Percentiles rank a stretch among this genome's conserved stretches.
phyloP scores from a whole-genome alignment of 1,140 invertebrate species.

The Penaeus indicus region DNA sequence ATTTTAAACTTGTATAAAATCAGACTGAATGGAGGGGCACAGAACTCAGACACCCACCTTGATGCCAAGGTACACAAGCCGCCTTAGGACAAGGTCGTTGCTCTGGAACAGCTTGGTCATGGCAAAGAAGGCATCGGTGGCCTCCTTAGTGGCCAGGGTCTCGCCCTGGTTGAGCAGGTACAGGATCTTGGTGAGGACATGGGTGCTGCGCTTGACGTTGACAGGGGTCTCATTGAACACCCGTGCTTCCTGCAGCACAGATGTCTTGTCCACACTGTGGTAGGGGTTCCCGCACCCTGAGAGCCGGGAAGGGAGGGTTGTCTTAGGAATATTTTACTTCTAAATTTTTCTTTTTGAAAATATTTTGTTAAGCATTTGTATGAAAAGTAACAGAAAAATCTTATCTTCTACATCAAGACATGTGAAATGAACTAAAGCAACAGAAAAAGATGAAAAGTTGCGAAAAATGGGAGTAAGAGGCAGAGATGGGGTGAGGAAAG shows the following conservation, averaged over 20 bases:
- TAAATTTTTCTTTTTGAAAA: not conserved
- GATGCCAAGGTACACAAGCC: constrained; percentile 97
- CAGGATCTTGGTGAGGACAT: constrained; percentile 95
- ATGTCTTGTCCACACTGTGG: constrained; percentile 94
- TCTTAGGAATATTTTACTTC: not conserved
- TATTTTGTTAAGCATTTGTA: not conserved
- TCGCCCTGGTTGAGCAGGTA: constrained; percentile 97
- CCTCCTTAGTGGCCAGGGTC: constrained; percentile 90
- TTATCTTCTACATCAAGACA: not conserved
- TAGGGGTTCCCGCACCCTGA: constrained; percentile 92
- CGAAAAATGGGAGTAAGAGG: too few species aligned
- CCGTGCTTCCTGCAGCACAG: constrained; percentile 95
- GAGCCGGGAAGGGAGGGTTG: not conserved
- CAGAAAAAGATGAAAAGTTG: not conserved
- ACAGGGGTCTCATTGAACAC: constrained; percentile 98
- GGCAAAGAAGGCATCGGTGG: constrained; percentile 98
- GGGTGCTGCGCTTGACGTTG: constrained; percentile 95
- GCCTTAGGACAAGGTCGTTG: constrained; percentile 91
- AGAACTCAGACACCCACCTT: constrained; percentile 73
- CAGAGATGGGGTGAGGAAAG: too few species aligned
- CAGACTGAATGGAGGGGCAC: too few species aligned
- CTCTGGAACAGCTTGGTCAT: constrained; percentile 99
- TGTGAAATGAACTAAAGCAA: constrained; percentile 11
- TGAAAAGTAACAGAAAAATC: not conserved
- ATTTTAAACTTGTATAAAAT: too few species aligned